Conservation (phyloP, 2,113 vertebrate species). For the Cyprinodon tularosa region DNA sequence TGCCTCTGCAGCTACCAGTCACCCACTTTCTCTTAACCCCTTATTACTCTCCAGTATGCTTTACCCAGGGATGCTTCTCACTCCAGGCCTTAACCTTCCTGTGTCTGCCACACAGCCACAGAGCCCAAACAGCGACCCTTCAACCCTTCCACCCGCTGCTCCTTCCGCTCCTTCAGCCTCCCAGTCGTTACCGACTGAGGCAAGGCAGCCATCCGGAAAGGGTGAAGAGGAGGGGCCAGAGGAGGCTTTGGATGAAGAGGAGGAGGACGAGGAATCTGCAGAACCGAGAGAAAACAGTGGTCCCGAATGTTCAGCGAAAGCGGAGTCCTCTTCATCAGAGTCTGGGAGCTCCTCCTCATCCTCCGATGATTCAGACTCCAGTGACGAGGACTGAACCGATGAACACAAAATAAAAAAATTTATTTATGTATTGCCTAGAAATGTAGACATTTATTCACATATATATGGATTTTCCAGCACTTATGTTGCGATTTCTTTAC, state of each 20-base stretch:
- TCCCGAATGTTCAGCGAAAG: constrained; percentile 94
- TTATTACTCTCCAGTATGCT: constrained; percentile 96
- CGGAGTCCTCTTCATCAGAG: constrained; percentile 90
- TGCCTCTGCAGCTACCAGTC: constrained; percentile 76
- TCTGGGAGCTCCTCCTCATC: constrained; percentile 91
- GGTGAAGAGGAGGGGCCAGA: constrained; percentile 42
- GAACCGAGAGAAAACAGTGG: constrained; percentile 91
- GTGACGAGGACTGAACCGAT: constrained; percentile 91
- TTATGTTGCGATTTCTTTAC: constrained; percentile 91
- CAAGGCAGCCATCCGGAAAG: constrained; percentile 22
- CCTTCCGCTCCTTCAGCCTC: constrained; percentile 34
- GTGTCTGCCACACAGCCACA: constrained; percentile 90
- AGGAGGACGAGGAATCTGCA: constrained; percentile 67
- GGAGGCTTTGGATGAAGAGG: constrained; percentile 49
- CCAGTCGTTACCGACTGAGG: constrained; percentile 31
- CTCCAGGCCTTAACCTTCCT: constrained; percentile 99
- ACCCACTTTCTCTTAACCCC: constrained; percentile 92
- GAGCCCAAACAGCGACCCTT: constrained; percentile 84
- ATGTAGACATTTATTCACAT: constrained; percentile 82
- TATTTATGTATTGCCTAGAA: constrained; percentile 84
- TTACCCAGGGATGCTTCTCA: constrained; percentile 99
- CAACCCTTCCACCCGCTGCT: constrained; percentile 66
- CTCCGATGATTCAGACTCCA: constrained; percentile 93
- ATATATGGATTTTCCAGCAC: constrained; percentile 88
- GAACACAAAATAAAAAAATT: constrained; percentile 78